phyloP scores from a whole-genome alignment of 2,888 invertebrate genomes.

The Microctonus hyperodae region DNA sequence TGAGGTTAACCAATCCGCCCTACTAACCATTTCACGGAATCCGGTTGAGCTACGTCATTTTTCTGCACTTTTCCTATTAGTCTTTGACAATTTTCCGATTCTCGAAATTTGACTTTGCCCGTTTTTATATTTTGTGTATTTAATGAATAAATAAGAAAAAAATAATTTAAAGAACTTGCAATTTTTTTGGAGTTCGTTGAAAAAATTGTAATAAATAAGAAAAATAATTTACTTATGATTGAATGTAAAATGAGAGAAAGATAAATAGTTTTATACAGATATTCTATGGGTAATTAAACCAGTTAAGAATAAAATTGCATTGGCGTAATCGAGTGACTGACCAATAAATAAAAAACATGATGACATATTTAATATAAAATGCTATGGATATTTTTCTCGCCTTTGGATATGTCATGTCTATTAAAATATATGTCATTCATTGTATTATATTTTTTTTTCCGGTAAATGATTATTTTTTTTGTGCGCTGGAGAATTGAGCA shows the following conservation, averaged over 20 bases:
- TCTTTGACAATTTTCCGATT: background rate
- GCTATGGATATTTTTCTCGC: background rate
- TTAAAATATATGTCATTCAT: background rate
- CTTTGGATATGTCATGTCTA: background rate
- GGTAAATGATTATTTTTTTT: background rate
- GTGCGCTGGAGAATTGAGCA: background rate
- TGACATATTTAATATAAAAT: background rate
- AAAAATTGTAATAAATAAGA: slow-evolving; percentile 20
- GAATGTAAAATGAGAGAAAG: too few relatives aligned
- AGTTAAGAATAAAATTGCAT: slow-evolving; percentile 29
- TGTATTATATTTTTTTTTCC: background rate
- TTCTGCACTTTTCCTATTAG: slow-evolving; percentile 21
- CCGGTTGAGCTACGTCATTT: slow-evolving; percentile 15
- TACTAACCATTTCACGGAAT: slow-evolving; percentile 54
- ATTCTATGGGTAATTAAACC: slow-evolving; percentile 52
- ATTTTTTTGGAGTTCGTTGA: slow-evolving; percentile 1
- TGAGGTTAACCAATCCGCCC: slow-evolving; percentile 49
- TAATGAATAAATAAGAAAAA: too few relatives aligned
- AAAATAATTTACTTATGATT: background rate
- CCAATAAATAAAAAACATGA: slow-evolving; percentile 40
- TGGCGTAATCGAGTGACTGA: slow-evolving; percentile 46
- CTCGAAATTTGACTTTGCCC: too few relatives aligned
- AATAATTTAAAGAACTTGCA: background rate
- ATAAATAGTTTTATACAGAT: slow-evolving; percentile 26
- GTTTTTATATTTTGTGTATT: too few relatives aligned